A percentile compares a stretch with the other conserved stretches of the same genome.
These are phyloP conservation scores for Drosophila recens DNA, from an alignment of 2,888 invertebrate genomes.

Conservation along the genomic window DNA sequence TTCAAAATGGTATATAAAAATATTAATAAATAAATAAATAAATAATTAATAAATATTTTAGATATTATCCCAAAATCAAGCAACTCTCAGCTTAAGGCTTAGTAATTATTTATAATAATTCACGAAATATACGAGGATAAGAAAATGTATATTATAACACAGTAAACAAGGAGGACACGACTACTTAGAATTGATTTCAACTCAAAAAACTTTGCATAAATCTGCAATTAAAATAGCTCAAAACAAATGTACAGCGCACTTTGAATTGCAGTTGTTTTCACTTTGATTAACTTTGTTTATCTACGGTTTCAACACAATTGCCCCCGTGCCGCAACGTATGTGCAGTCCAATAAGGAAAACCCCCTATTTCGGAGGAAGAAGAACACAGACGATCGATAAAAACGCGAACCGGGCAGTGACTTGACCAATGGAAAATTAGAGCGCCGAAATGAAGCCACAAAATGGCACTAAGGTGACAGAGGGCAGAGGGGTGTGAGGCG, in stretches of 20 bases:
- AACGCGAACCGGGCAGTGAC: slow-evolving; percentile 21
- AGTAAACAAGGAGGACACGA: too few relatives aligned
- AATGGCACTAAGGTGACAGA: slow-evolving; percentile 42
- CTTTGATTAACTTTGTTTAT: slow-evolving; percentile 56
- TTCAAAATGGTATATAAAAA: too few relatives aligned
- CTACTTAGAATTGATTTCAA: not conserved
- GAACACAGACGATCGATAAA: slow-evolving; percentile 35
- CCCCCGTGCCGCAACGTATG: not conserved
- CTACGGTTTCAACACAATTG: slow-evolving; percentile 28
- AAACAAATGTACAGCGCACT: slow-evolving; percentile 15
- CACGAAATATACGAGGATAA: not conserved
- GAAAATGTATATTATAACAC: not conserved
- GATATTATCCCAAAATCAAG: too few relatives aligned
- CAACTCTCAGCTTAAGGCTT: too few relatives aligned
- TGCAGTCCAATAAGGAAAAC: slow-evolving; percentile 9
- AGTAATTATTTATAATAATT: not conserved
- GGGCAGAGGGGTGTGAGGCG: not conserved
- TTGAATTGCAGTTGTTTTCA: slow-evolving; percentile 51
- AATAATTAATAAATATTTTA: not conserved
- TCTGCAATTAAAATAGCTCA: not conserved
- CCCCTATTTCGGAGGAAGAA: not conserved
- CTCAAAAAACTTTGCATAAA: slow-evolving; percentile 13
- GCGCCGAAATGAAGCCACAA: slow-evolving; percentile 59
- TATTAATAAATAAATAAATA: too few relatives aligned
- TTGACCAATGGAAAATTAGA: slow-evolving; percentile 47